phyloP scores from a whole-genome alignment of 1,140 invertebrate species.

The Polyergus mexicanus region DNA sequence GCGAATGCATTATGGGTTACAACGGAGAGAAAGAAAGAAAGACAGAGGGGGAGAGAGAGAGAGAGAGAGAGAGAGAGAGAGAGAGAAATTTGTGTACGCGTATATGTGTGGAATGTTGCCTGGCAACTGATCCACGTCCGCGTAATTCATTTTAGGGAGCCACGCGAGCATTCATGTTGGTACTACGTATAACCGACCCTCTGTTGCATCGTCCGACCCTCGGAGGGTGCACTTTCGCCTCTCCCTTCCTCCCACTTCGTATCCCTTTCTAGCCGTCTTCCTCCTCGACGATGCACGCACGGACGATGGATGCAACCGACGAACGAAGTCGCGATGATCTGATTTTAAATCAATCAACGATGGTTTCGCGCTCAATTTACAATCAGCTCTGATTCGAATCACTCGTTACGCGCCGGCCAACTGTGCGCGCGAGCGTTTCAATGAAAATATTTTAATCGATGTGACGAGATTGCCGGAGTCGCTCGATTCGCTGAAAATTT shows the following conservation, averaged over 20 bases:
- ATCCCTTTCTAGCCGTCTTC: conserved; percentile 16
- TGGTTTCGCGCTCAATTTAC: conserved; percentile 86
- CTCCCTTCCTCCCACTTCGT: not conserved
- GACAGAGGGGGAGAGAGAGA: conserved; percentile 52
- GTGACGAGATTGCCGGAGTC: conserved; percentile 52
- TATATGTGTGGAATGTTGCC: conserved; percentile 62
- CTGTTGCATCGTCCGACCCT: conserved; percentile 47
- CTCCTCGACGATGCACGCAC: conserved; percentile 68
- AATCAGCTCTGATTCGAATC: conserved; percentile 81
- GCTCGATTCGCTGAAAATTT: conserved; percentile 51
- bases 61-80: too few relatives aligned
- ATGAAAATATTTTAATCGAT: conserved; percentile 76
- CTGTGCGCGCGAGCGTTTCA: conserved; percentile 50
- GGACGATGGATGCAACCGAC: conserved; percentile 76
- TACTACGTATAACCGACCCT: conserved; percentile 52
- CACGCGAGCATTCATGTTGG: conserved; percentile 41
- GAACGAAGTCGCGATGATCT: conserved; percentile 81
- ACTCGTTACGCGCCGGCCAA: conserved; percentile 68
- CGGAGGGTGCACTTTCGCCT: conserved; percentile 61
- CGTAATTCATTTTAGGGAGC: conserved; percentile 78
- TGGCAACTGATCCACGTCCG: conserved; percentile 74
- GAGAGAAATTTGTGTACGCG: not conserved
- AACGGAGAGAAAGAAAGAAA: conserved; percentile 42
- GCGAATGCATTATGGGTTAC: conserved; percentile 65
- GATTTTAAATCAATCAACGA: conserved; percentile 86